phyloP scores from a whole-genome alignment of 2,113 vertebrate genomes.

The Rhinopomastus cyanomelas region DNA sequence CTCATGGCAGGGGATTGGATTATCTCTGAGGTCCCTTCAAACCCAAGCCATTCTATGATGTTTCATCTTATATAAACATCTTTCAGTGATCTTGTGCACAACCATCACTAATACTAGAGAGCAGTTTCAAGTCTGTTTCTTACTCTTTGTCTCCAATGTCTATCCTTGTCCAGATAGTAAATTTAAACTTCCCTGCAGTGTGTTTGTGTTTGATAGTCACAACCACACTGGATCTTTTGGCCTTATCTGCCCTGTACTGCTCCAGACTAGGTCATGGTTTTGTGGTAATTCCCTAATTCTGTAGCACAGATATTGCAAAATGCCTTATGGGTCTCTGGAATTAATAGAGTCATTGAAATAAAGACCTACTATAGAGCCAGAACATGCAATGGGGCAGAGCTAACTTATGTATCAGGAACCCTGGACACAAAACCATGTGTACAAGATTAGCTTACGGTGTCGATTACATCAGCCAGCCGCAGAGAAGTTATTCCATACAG shows the following conservation, averaged over 20 bases:
- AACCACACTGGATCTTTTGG: neutral
- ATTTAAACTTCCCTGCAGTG: neutral
- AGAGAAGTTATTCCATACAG: neutral
- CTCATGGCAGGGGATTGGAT: too few species aligned
- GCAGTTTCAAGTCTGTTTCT: neutral
- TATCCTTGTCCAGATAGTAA: neutral
- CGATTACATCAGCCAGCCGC: neutral
- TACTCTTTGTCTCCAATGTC: neutral
- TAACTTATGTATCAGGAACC: slow-evolving; percentile 16
- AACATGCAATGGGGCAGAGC: neutral
- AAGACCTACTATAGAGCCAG: neutral
- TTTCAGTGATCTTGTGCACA: neutral
- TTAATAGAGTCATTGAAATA: neutral
- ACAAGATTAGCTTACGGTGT: neutral
- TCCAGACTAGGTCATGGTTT: neutral
- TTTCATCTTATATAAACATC: neutral
- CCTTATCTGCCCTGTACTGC: neutral
- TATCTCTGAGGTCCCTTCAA: too few species aligned
- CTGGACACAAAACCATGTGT: neutral
- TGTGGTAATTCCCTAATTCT: neutral
- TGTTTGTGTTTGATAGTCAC: neutral
- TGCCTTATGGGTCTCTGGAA: neutral
- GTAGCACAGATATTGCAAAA: neutral
- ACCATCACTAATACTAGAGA: neutral
- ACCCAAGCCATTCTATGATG: too few species aligned